Evolutionary conservation across 2,113 vertebrate genomes (phyloP), one percentile per base, ranked within the genome.

Genomic region (Nycticorax nycticorax): DNA sequence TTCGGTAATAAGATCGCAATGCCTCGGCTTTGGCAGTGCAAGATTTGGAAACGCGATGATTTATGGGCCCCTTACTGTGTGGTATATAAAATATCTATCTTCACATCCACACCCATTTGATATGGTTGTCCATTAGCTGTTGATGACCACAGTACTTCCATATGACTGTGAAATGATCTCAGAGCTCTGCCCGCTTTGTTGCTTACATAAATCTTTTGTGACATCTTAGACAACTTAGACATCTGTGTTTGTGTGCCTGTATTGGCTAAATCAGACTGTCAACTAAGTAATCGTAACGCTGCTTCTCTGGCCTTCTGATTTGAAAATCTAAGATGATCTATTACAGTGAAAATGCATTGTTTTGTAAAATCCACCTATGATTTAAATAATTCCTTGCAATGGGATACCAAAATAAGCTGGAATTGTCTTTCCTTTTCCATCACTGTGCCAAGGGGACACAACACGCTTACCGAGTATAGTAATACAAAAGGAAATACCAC

Each of bases 391-490:
- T 73, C 35, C 39, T 92, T 83, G 14, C 39, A n/a, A 10, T 56
- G 53, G 69, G 32, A 64, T 47, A 66, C 10, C 18, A 75, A 52
- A 73, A 59, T 19, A 64, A 75, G 28, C 15, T 62, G 55, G 33
- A 64, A 41, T 79, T 71, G 3, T 85, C 22, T 85, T 93, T 72
- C 53, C 14, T 85, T 45, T 78, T 69, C 33, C 33, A 48, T 73
- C 19, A 4, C 6, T 55, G 10, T 85, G 35, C 32, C 26, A 62
- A 50, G 15, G 35, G 39, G 37, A 60, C 80, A 13, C 48, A 68
- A 23, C 3, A 19, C 33, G 26, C 5, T 22, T 76, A 48, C 10
- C 0, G 0, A 59, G 37, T 43, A 6, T 14, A 71, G 45, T 43
- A 52, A 55, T 55, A 15, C 19, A 75, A 32, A 88, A 66, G 20